phyloP scores from a whole-genome alignment of 2,888 invertebrate species.

The Polia nebulosa region DNA sequence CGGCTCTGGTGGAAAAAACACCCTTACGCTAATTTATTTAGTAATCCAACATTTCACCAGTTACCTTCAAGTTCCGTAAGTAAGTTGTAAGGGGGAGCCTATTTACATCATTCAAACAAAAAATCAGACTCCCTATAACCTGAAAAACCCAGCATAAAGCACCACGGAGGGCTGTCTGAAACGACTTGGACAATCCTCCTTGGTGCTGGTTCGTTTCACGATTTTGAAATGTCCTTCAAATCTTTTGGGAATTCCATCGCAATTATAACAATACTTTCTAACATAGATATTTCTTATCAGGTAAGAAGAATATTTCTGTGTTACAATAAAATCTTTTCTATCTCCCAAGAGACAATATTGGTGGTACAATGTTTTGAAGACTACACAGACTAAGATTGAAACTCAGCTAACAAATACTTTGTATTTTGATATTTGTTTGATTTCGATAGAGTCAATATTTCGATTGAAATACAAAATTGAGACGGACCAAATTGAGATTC shows the following conservation, averaged over 20 bases:
- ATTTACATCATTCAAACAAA: too few species aligned
- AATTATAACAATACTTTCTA: constrained; percentile 11
- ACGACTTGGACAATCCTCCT: too few species aligned
- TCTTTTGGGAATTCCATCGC: constrained; percentile 9
- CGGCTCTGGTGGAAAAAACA: too few species aligned
- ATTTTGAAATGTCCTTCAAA: neutral
- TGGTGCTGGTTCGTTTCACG: neutral
- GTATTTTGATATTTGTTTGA: constrained; percentile 14
- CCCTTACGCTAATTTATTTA: too few species aligned
- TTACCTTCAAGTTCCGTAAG: too few species aligned
- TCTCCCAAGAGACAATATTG: constrained; percentile 12
- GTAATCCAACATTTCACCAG: too few species aligned
- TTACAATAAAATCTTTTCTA: constrained; percentile 9
- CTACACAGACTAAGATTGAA: neutral
- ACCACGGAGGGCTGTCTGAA: too few species aligned
- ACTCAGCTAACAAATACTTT: constrained; percentile 4
- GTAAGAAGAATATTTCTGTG: neutral
- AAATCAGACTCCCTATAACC: too few species aligned
- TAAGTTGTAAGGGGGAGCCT: too few species aligned
- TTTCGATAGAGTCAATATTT: neutral
- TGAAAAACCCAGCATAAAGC: too few species aligned
- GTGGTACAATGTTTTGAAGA: neutral
- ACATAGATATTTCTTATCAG: constrained; percentile 20
- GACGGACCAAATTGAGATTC: neutral
- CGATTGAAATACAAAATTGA: neutral